Evolutionary conservation across 2,888 invertebrate genomes (phyloP), one percentile per base, ranked within the genome.

Genomic region (Thymelicus lineola): DNA sequence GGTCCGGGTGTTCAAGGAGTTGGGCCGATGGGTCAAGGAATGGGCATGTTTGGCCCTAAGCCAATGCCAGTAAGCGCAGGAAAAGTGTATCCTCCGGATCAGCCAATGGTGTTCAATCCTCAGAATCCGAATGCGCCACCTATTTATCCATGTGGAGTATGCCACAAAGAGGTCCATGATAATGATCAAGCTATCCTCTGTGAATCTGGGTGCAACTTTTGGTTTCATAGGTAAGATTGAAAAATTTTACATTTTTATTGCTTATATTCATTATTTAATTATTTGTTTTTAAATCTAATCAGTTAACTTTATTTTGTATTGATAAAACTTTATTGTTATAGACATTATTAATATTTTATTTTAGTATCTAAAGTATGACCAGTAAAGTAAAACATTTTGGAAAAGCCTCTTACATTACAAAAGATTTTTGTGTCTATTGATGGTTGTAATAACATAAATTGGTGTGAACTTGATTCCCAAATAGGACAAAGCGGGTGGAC

Each of bases 121-220:
- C 98, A 99, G 89, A 99, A 99, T 91, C 99, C 99, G 0, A 99
- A 99, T 88, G 99, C 99, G 66, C 99, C 99, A 62, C 99, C 99
- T 1, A 99, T 99, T 77, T 99, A 99, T 89, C 98, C 99, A 0
- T 99, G 99, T 93, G 99, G 99, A 74, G 96, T 98, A 71, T 99
- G 99, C 93, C 99, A 98, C 92, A 98, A 98, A 94, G 99, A 99
- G 94, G 98, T 98, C 70, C 98, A 99, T 92, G 99, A 99, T 91
- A 99, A 99, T 94, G 99, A 99, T 91, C 98, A 99, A 94, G 99
- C 98, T 71, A 98, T 98, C 77, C 95, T 99, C 77, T 99, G 99
- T 92, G 99, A 99, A 94, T 98, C 98, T 81, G 99, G 99, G 70
- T 99, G 99, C 93, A 99, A 99, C 94, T 99, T 99, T 94, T 99